Conservation (phyloP, 1,140 invertebrate genomes). For the Meloidogyne floridensis region DNA sequence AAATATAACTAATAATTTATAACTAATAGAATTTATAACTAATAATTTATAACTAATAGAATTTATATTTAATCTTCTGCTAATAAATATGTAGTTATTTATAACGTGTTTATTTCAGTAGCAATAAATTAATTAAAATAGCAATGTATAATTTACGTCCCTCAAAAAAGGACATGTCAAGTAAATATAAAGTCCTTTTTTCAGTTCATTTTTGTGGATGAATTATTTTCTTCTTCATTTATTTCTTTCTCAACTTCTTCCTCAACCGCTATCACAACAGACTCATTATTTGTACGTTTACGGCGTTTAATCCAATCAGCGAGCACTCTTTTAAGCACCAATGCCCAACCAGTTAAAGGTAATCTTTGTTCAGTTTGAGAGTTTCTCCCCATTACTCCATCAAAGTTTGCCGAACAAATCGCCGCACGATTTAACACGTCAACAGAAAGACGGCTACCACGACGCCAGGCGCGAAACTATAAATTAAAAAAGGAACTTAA, state of each 20-base stretch:
- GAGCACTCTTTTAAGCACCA: not conserved
- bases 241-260: not conserved
- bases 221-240: not conserved
- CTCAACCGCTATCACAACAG: not conserved
- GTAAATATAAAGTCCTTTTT: too few species aligned
- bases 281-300: not conserved
- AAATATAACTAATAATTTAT: too few species aligned
- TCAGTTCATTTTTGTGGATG: too few species aligned
- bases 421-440: conserved; percentile 20
- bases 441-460: conserved; percentile 20
- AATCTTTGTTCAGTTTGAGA: conserved; percentile 8
- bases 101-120: too few species aligned
- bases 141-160: too few species aligned
- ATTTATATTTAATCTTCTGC: too few species aligned
- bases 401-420: not conserved
- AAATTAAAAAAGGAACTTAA: not conserved
- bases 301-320: not conserved
- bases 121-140: too few species aligned
- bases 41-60: too few species aligned
- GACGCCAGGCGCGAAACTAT: conserved; percentile 29
- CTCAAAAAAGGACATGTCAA: too few species aligned
- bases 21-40: too few species aligned
- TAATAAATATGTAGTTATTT: too few species aligned
- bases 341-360: conserved; percentile 13
- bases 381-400: not conserved